These are phyloP conservation scores for Dermatophagoides farinae DNA, from an alignment of 1,140 invertebrate genomes.

Conservation along the genomic window DNA sequence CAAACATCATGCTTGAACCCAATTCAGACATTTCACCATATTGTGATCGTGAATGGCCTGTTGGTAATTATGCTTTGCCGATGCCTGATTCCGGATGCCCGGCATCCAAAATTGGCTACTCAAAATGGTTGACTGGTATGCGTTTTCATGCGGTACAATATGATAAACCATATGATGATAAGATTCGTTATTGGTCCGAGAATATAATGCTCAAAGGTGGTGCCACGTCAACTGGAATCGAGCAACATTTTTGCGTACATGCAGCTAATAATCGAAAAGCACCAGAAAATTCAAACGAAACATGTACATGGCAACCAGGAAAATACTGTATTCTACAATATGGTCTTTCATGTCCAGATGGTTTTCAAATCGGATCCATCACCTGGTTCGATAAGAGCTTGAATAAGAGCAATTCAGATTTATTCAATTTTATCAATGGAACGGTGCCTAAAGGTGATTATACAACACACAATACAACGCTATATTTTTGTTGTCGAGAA, in stretches of 20 bases:
- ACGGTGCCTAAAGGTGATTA: slow-evolving; percentile 12
- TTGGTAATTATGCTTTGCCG: slow-evolving; percentile 22
- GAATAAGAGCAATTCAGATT: slow-evolving; percentile 11
- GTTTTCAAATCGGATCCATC: slow-evolving; percentile 20
- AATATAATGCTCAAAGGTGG: slow-evolving; percentile 19
- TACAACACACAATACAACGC: slow-evolving; percentile 18
- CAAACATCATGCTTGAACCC: not conserved
- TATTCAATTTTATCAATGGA: not conserved
- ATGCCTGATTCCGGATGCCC: slow-evolving; percentile 22
- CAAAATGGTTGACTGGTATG: slow-evolving; percentile 19
- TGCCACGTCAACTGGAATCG: slow-evolving; percentile 15
- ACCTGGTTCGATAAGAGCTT: slow-evolving; percentile 17
- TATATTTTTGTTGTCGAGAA: slow-evolving; percentile 21
- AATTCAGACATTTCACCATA: not conserved
- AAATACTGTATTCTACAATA: slow-evolving; percentile 23
- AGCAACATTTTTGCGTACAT: slow-evolving; percentile 21
- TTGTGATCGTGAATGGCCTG: slow-evolving; percentile 17
- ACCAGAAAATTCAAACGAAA: slow-evolving; percentile 8
- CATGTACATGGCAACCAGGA: slow-evolving; percentile 19
- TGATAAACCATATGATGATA: slow-evolving; percentile 18
- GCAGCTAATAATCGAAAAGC: not conserved
- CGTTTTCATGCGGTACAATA: slow-evolving; percentile 17
- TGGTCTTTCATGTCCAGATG: slow-evolving; percentile 19
- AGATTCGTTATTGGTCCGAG: slow-evolving; percentile 19
- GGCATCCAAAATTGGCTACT: not conserved